phyloP scores from a whole-genome alignment of 1,140 invertebrate species.

The Nephila pilipes region DNA sequence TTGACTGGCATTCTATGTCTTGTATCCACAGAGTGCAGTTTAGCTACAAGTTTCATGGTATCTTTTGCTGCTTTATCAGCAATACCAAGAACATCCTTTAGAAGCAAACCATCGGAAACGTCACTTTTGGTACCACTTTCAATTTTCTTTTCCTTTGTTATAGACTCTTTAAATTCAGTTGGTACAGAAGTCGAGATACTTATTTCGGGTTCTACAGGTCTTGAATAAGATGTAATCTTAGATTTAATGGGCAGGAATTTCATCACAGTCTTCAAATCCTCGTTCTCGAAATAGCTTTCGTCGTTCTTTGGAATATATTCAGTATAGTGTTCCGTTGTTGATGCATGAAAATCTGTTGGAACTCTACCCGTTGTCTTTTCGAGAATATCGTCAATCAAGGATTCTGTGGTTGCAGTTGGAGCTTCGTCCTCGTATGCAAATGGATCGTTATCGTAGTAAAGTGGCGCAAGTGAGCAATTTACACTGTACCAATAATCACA shows the following conservation, averaged over 20 bases:
- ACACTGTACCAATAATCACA: conserved; percentile 78
- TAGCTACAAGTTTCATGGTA: background rate
- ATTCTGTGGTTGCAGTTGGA: background rate
- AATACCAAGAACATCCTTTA: background rate
- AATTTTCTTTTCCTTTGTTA: background rate
- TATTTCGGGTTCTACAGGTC: background rate
- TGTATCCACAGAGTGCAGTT: background rate
- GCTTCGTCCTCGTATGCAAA: background rate
- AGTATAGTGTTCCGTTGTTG: background rate
- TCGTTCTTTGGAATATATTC: background rate
- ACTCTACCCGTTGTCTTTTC: background rate
- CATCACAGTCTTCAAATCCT: background rate
- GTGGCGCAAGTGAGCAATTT: background rate
- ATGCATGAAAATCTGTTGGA: background rate
- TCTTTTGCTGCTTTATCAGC: background rate
- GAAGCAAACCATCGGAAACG: background rate
- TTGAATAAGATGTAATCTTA: background rate
- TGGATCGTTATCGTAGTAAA: background rate
- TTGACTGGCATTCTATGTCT: background rate
- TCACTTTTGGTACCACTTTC: background rate
- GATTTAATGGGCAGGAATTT: background rate
- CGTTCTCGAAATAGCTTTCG: background rate
- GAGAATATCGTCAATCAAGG: background rate
- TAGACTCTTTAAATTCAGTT: background rate
- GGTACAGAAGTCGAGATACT: too few species aligned